Evolutionary conservation across 2,113 vertebrate species (phyloP), one percentile per base, ranked within the genome.

Genomic region (Phocoena phocoena): DNA sequence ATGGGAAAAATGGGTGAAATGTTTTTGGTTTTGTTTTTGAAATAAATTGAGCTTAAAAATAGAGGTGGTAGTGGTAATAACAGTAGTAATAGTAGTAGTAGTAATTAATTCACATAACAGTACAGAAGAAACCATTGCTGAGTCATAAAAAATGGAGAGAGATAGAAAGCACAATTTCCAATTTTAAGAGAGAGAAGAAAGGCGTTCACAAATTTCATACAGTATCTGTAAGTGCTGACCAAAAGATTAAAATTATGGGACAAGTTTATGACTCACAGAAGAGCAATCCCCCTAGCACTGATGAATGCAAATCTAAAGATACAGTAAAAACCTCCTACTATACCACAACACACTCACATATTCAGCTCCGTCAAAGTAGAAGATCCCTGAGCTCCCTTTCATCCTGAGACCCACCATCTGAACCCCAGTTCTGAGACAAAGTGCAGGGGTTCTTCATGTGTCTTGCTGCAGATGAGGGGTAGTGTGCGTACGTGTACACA

Each of bases 101-200:
- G 8, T 65, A 86, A 89, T 67, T 15, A 84, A 84, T 82, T 50
- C 74, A 68, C 17, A 33, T 8, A 71, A 68, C 33, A 93, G 26
- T 80, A 47, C 14, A 76, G 71, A 33, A 70, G 47, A 76, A 68
- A 87, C 31, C 21, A 62, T 11, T 95, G 67, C 53, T 93, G 70
- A 71, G 20, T 80, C 76, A 36, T 41, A 63, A 82, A 89, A 90
- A 92, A 36, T 26, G 15, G 53, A 36, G 26, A 62, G 21, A 38
- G 15, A 67, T 7, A 83, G 38, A 31, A 76, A 15, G 26, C 58
- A 68, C 3, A 36, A 85, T 70, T 68, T 95, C 55, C 25, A 6
- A 74, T 67, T 95, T 93, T 76, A 28, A 81, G 60, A 82, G n/a
- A 73, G 3, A 85, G 25, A 63, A 76, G 50, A 55, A 55, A 55